Percentiles rank a stretch among this genome's conserved stretches.
Conservation (phyloP, 2,113 vertebrate species). For the Ibidorhyncha struthersii region DNA sequence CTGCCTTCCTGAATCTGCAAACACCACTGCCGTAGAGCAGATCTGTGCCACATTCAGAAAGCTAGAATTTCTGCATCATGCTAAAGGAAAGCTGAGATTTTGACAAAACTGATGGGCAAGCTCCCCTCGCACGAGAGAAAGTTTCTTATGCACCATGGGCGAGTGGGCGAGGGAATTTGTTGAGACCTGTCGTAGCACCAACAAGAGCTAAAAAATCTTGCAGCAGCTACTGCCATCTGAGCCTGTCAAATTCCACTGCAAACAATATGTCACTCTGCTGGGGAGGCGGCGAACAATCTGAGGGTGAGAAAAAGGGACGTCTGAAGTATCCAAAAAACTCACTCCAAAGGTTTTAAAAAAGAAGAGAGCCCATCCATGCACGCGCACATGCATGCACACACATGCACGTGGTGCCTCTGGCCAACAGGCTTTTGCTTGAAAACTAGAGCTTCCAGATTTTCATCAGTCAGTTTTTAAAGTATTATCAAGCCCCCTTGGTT, state of each 20-base stretch:
- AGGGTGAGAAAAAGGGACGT: constrained; percentile 67
- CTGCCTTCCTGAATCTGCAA: constrained; percentile 35
- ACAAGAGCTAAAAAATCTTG: constrained; percentile 72
- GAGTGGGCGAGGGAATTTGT: constrained; percentile 71
- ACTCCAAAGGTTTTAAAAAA: constrained; percentile 53
- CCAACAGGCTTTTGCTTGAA: not conserved
- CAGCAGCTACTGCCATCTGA: constrained; percentile 71
- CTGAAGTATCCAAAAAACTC: constrained; percentile 69
- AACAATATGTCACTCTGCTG: constrained; percentile 73
- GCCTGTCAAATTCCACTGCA: constrained; percentile 72
- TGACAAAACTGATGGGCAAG: constrained; percentile 63
- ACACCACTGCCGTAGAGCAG: not conserved
- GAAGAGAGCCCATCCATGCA: constrained; percentile 24
- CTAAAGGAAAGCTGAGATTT: constrained; percentile 48
- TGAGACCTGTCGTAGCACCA: constrained; percentile 73
- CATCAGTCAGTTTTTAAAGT: constrained; percentile 41
- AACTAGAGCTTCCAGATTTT: constrained; percentile 37
- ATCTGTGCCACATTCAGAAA: constrained; percentile 35
- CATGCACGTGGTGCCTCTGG: not conserved
- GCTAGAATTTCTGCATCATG: constrained; percentile 29
- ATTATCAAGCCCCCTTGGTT: constrained; percentile 1
- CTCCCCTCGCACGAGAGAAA: constrained; percentile 33
- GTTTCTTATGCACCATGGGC: constrained; percentile 61
- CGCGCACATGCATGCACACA: not conserved
- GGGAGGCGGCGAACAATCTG: constrained; percentile 67